Conservation (phyloP, 2,888 invertebrate species). For the Uropetala carovei region DNA sequence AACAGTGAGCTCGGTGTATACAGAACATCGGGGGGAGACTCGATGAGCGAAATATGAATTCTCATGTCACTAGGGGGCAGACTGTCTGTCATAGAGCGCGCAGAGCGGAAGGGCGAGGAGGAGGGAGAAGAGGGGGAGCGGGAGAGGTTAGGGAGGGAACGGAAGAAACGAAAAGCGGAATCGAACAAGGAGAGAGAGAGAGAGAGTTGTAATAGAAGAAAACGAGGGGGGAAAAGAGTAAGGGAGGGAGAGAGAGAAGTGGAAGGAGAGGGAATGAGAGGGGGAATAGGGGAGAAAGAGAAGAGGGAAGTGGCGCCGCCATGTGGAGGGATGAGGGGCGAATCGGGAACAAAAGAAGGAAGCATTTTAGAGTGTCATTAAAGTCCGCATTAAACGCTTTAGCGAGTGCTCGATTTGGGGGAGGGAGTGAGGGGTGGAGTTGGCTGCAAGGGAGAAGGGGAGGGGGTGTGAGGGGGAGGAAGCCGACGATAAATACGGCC, state of each 20-base stretch:
- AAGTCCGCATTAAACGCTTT: conserved; percentile 56
- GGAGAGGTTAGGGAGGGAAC: background rate
- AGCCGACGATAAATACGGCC: conserved; percentile 23
- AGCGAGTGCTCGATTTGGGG: conserved; percentile 40
- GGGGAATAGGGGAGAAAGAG: background rate
- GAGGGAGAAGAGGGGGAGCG: background rate
- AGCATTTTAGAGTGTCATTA: conserved; percentile 59
- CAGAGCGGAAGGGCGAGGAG: background rate
- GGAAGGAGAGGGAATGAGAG: background rate
- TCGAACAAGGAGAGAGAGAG: background rate
- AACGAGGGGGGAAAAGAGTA: background rate
- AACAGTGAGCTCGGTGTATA: conserved; percentile 23
- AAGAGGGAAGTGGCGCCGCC: conserved; percentile 6
- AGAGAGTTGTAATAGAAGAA: background rate
- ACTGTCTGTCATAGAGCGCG: background rate
- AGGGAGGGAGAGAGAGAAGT: background rate
- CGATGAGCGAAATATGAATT: background rate
- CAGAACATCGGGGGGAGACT: background rate
- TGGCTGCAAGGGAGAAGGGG: background rate
- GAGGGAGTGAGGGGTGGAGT: conserved; percentile 21
- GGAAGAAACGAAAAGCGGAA: background rate
- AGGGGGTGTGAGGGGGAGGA: background rate
- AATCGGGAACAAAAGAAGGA: conserved; percentile 44
- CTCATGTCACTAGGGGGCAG: background rate
- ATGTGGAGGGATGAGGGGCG: background rate